Conservation (phyloP, 2,113 vertebrate genomes). For the Micronisus gabar region DNA sequence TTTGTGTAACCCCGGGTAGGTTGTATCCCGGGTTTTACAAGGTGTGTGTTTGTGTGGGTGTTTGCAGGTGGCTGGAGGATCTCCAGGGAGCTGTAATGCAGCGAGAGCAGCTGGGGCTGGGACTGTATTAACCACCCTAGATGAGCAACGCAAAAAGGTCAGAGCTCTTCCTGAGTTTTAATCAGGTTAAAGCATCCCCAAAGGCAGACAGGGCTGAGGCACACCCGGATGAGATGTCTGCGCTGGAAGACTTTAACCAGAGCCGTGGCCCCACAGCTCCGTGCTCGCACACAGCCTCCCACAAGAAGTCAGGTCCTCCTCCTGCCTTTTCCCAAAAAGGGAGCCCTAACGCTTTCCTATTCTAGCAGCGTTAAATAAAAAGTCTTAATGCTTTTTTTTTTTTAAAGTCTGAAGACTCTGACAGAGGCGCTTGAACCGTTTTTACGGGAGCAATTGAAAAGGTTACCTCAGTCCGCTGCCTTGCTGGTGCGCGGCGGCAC, state of each 20-base stretch:
- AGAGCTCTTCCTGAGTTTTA: background rate
- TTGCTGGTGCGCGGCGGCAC: fast-evolving
- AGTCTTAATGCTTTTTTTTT: background rate
- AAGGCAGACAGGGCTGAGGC: background rate
- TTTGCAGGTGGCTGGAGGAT: background rate
- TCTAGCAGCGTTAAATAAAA: background rate
- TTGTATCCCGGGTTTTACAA: background rate
- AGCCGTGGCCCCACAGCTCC: fast-evolving
- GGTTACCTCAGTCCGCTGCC: background rate
- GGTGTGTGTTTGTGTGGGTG: background rate
- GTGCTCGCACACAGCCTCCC: background rate
- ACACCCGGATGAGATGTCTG: background rate
- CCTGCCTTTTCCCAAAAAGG: background rate
- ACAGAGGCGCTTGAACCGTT: background rate
- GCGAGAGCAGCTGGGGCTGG: background rate
- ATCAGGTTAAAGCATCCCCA: background rate
- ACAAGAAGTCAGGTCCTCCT: background rate
- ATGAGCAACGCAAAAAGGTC: background rate
- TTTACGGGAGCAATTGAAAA: background rate
- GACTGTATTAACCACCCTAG: background rate
- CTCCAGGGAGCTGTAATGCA: background rate
- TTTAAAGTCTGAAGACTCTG: background rate
- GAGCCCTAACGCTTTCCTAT: background rate
- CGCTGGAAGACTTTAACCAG: background rate
- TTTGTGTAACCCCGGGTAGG: background rate